Evolutionary conservation across 1,140 invertebrate genomes (phyloP), one percentile per base, ranked within the genome.

Genomic region (Goniozus legneri): DNA sequence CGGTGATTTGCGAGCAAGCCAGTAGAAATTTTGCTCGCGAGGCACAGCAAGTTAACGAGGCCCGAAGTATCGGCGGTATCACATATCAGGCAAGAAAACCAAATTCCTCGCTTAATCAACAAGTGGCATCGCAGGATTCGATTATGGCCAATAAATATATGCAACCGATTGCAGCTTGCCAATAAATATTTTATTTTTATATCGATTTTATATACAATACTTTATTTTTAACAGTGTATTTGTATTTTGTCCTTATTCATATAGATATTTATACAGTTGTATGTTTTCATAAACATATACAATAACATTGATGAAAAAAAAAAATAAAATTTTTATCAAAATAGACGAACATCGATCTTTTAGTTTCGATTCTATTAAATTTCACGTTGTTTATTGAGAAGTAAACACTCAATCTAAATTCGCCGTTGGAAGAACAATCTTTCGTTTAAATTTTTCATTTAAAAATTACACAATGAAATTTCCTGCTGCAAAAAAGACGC

Each of bases 61-160:
- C 54, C 2, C 53, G 38, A 24, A 56, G 43, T 2, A 60, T 65
- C 30, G 61, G 57, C 6, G 63, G 63, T 27, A 34, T 63, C 8
- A 58, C 38, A 27, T 67, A 62, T 43, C 40, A 57, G 8, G 58
- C 58, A 7, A 58, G 62, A 36, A 65, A 56, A 41, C 39, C 52
- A 3, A 45, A 58, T 12, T 61, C 34, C 15, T 15, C 38, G 21
- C 40, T 38, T 12, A 56, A 55, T 45, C 34, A 38, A 21, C 39
- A 24, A n/a, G 14, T 38, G 2, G 15, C 50, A 16, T 34, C 48
- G 2, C 35, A 36, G 3, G 19, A 48, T 18, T 18, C 35, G 32
- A 20, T 49, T 22, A 48, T 51, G n/a, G 41, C 46, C 6, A 57
- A 24, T 21, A 51, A 34, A 42, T 49, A 50, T 21, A 14, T 57